phyloP scores from a whole-genome alignment of 2,888 invertebrate genomes.

The Octonoba sinensis region DNA sequence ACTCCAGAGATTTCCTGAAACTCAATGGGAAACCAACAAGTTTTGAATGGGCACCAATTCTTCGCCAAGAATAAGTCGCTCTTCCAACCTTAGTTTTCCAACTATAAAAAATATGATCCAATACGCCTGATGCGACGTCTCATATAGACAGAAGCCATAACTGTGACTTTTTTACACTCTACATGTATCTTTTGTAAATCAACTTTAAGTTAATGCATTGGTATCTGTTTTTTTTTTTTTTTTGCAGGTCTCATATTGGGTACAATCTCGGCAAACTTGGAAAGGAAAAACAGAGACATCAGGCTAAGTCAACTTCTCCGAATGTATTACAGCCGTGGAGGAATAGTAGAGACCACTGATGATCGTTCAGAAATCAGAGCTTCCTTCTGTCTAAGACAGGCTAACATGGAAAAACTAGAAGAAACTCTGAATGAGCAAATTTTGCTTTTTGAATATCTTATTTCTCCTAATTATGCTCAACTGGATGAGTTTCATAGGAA shows the following conservation, averaged over 20 bases:
- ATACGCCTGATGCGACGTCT: too few relatives aligned
- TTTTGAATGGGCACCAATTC: too few relatives aligned
- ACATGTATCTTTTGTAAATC: too few relatives aligned
- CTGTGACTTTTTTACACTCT: too few relatives aligned
- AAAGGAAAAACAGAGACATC: neutral
- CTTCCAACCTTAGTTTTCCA: too few relatives aligned
- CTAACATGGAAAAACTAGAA: neutral
- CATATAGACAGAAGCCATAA: too few relatives aligned
- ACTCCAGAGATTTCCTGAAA: too few relatives aligned
- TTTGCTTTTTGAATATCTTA: neutral
- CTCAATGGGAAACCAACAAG: too few relatives aligned
- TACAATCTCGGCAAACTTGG: neutral
- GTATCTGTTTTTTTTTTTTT: neutral
- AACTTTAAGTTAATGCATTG: too few relatives aligned
- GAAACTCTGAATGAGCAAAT: constrained; percentile 7
- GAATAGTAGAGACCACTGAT: constrained; percentile 4
- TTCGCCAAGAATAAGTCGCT: too few relatives aligned
- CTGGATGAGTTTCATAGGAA: too few relatives aligned
- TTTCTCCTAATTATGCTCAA: neutral
- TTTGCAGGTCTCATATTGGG: constrained; percentile 41
- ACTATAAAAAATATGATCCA: too few relatives aligned
- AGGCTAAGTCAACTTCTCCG: constrained; percentile 40
- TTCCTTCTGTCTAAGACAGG: constrained; percentile 40
- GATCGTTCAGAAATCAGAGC: constrained; percentile 1
- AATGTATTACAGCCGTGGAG: constrained; percentile 37